These are phyloP conservation scores for Arbacia lixula DNA, from an alignment of 53 echinoderm and acorn worm genomes.

Conservation along the genomic window DNA sequence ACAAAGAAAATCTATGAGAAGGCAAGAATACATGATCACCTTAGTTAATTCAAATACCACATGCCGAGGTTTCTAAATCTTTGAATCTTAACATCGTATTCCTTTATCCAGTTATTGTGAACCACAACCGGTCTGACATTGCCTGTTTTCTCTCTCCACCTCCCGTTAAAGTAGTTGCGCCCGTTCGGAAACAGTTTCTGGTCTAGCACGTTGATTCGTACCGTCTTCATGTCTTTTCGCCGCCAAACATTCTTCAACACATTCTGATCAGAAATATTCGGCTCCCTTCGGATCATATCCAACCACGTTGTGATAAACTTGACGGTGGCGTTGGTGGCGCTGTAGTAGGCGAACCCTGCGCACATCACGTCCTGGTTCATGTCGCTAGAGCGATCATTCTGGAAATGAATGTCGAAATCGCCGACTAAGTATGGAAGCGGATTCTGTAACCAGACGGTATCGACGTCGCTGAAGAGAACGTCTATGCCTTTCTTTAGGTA, in stretches of 20 bases:
- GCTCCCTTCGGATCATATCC: conserved; percentile 8
- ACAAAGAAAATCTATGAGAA: too few species aligned
- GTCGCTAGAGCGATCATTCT: conserved; percentile 47
- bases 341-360: conserved; percentile 78
- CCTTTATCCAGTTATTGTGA: conserved; percentile 80
- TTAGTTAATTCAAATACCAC: too few species aligned
- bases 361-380: conserved; percentile 39
- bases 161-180: conserved; percentile 61
- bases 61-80: conserved; percentile 66
- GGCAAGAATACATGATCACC: too few species aligned
- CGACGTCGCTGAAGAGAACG: conserved; percentile 83
- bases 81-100: conserved; percentile 73
- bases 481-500: conserved; percentile 57
- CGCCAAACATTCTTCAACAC: conserved; percentile 57
- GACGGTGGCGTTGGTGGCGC: conserved; percentile 48
- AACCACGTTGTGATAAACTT: conserved; percentile 67
- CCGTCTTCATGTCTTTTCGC: neutral
- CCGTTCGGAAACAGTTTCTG: conserved; percentile 65
- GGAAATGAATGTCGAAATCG: conserved; percentile 66
- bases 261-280: conserved; percentile 61
- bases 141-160: conserved; percentile 47
- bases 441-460: conserved; percentile 75
- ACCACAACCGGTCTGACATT: conserved; percentile 62
- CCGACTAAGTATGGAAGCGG: conserved; percentile 72
- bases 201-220: conserved; percentile 56